Evolutionary conservation across 1,140 invertebrate genomes (phyloP).

Genomic region (Periplaneta americana): DNA sequence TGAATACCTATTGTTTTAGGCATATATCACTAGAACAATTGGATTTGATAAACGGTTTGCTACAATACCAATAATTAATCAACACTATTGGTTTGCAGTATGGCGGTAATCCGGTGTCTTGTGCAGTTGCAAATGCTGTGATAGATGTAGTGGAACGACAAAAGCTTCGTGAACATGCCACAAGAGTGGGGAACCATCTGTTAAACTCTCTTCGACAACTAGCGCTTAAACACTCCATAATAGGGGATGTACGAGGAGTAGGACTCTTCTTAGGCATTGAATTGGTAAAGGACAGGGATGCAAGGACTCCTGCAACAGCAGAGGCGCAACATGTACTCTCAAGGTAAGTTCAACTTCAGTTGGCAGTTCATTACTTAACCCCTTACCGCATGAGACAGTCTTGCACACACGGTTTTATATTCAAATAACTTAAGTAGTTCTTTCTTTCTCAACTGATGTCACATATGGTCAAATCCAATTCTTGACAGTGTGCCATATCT

Average conservation of each 20-base stretch:
- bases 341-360: too few relatives aligned
- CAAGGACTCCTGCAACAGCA: constrained; percentile 73
- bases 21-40: too few relatives aligned
- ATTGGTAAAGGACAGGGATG: constrained; percentile 73
- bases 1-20: too few relatives aligned
- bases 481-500: too few relatives aligned
- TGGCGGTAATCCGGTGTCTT: constrained; percentile 97
- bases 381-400: too few relatives aligned
- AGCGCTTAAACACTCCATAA: constrained; percentile 64
- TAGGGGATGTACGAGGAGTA: constrained; percentile 84
- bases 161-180: constrained; percentile 74
- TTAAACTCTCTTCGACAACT: constrained; percentile 62
- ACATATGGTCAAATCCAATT: too few relatives aligned
- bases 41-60: neutral
- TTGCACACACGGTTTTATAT: too few relatives aligned
- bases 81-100: constrained; percentile 59
- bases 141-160: constrained; percentile 91
- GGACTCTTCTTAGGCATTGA: constrained; percentile 95
- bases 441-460: too few relatives aligned
- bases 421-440: too few relatives aligned
- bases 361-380: too few relatives aligned
- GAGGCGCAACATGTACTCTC: constrained; percentile 77
- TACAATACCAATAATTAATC: neutral
- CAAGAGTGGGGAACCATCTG: constrained; percentile 74
- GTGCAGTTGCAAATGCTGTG: constrained; percentile 91